A percentile compares a stretch with the other conserved stretches of the same genome.
Conservation (phyloP, 2,888 invertebrate genomes). For the Lottia gigantea region DNA sequence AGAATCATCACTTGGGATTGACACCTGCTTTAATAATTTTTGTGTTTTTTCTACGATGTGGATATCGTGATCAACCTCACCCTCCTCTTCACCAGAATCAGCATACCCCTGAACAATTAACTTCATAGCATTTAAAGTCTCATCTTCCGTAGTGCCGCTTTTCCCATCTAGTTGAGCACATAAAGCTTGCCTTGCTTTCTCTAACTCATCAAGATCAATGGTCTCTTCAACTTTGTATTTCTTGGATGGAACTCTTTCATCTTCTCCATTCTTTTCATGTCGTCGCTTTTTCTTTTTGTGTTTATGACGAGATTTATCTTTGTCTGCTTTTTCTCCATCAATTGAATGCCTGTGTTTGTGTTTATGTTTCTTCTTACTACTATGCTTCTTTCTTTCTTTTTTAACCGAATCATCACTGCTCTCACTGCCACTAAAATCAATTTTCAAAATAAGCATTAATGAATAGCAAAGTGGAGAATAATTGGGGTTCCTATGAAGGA, state of each 20-base stretch:
- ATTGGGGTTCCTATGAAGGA: not conserved
- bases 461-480: not conserved
- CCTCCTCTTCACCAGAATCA: constrained; percentile 66
- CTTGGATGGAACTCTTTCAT: constrained; percentile 3
- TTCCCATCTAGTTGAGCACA: constrained; percentile 17
- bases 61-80: constrained; percentile 60
- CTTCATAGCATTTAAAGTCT: constrained; percentile 46
- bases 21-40: constrained; percentile 1
- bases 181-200: constrained; percentile 15
- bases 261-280: constrained; percentile 14
- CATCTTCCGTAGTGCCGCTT: constrained; percentile 27
- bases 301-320: constrained; percentile 50
- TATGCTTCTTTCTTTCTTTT: constrained; percentile 60
- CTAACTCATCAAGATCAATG: constrained; percentile 19
- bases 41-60: constrained; percentile 10
- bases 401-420: constrained; percentile 35
- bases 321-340: constrained; percentile 29
- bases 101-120: constrained; percentile 58
- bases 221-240: constrained; percentile 10
- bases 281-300: constrained; percentile 59
- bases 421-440: constrained; percentile 43
- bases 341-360: constrained; percentile 73
- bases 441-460: not conserved
- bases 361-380: constrained; percentile 72
- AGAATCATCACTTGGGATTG: not conserved